A percentile compares a stretch with the other conserved stretches of the same genome.
phyloP scores from a whole-genome alignment of 2,797 vertebrate genomes.

The Parauchenoglanis punctatus region DNA sequence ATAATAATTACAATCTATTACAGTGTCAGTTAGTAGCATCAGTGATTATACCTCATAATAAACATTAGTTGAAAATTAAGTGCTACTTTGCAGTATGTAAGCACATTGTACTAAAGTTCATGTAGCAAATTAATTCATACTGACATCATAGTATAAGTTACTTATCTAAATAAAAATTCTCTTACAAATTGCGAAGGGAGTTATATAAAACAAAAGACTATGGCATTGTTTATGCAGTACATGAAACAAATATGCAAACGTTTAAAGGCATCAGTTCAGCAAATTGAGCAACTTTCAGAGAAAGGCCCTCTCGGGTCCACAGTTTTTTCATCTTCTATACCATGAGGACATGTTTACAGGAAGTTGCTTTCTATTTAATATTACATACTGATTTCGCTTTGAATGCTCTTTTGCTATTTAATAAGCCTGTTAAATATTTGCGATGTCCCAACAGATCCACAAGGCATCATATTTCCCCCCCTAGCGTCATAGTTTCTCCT shows the following conservation, averaged over 20 bases:
- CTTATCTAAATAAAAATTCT: background rate
- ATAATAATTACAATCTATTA: background rate
- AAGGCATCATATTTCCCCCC: constrained; percentile 22
- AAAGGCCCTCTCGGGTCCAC: constrained; percentile 34
- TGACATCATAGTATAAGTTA: background rate
- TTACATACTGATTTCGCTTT: constrained; percentile 45
- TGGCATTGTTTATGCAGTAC: constrained; percentile 35
- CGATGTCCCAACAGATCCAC: constrained; percentile 32
- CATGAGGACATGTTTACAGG: constrained; percentile 45
- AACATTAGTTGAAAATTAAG: background rate
- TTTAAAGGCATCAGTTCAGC: constrained; percentile 48
- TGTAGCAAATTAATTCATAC: background rate
- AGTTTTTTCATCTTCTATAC: constrained; percentile 40
- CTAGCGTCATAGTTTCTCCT: constrained; percentile 30
- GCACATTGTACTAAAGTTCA: background rate
- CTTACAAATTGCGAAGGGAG: constrained; percentile 18
- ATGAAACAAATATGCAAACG: constrained; percentile 42
- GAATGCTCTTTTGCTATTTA: constrained; percentile 38
- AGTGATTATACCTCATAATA: background rate
- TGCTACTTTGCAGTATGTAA: background rate
- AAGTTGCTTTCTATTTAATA: constrained; percentile 43
- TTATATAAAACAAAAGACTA: constrained; percentile 35
- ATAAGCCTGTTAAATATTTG: constrained; percentile 54
- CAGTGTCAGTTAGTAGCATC: background rate
- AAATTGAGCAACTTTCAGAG: constrained; percentile 44